Evolutionary conservation across 2,888 invertebrate species (phyloP).

Genomic region (Timema podura): DNA sequence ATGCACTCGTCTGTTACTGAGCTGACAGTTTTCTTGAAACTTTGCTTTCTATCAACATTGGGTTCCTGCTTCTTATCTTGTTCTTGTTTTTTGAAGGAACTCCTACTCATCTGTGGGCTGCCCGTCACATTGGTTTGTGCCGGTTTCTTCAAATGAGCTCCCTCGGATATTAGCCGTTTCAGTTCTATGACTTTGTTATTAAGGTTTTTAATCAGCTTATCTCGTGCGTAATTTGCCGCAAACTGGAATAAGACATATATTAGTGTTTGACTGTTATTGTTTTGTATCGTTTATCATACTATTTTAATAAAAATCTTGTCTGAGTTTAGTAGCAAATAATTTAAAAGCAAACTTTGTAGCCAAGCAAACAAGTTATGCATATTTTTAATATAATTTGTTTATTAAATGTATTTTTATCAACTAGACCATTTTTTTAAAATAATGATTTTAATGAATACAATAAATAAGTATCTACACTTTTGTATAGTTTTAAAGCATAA

Average conservation of each 20-base stretch:
- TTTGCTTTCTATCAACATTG: conserved; percentile 55
- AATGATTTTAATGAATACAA: no score
- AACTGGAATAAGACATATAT: conserved; percentile 53
- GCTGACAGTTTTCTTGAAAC: conserved; percentile 59
- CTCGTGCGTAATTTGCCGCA: conserved; percentile 89
- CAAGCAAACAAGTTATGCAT: no score
- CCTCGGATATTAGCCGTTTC: conserved; percentile 59
- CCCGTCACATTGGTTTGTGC: not conserved
- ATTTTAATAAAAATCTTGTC: no score
- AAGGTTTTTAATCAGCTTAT: conserved; percentile 77
- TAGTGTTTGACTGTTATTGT: no score
- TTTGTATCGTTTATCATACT: no score
- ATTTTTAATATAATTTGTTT: conserved; percentile 3
- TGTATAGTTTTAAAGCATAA: no score
- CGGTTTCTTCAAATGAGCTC: conserved; percentile 20
- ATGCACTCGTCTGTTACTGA: conserved; percentile 51
- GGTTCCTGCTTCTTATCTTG: conserved; percentile 43
- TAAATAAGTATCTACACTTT: no score
- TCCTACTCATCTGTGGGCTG: conserved; percentile 5
- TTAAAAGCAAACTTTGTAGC: no score
- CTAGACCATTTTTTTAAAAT: no score
- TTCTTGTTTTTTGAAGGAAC: conserved; percentile 34
- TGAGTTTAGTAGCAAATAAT: no score
- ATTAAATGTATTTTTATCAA: not conserved
- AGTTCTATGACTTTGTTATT: conserved; percentile 71